These are phyloP conservation scores for Teleogryllus occipitalis DNA, from an alignment of 1,140 invertebrate species.

Conservation along the genomic window DNA sequence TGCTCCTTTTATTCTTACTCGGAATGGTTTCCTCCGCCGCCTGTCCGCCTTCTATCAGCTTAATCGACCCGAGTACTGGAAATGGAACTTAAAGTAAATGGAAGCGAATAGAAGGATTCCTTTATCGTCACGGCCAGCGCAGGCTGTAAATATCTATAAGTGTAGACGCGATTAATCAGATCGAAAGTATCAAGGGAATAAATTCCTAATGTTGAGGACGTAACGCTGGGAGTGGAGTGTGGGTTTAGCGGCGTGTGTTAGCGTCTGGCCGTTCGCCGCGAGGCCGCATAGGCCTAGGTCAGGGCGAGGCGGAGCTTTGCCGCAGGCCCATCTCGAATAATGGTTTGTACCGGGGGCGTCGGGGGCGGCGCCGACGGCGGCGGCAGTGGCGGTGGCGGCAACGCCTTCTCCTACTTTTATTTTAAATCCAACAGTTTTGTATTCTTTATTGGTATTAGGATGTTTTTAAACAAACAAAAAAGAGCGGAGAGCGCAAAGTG, in stretches of 20 bases:
- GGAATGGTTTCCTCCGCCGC: background rate
- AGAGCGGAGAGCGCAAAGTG: background rate
- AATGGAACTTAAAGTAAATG: conserved; percentile 5
- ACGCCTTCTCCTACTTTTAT: background rate
- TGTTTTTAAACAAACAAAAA: background rate
- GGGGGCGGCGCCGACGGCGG: no score
- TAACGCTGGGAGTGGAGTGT: background rate
- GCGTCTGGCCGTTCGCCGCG: background rate
- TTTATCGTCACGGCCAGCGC: background rate
- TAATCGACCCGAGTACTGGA: background rate
- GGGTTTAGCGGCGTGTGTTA: background rate
- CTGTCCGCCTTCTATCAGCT: background rate
- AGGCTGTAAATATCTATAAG: background rate
- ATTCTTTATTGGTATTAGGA: background rate
- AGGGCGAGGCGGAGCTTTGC: background rate
- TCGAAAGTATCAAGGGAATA: no score
- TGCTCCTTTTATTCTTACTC: background rate
- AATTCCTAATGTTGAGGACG: no score
- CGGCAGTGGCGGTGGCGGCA: no score
- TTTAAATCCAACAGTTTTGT: background rate
- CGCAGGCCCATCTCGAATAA: no score
- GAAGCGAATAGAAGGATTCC: background rate
- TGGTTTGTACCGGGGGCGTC: no score
- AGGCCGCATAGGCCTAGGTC: background rate
- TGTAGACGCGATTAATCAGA: background rate